Percentiles rank a stretch among this genome's conserved stretches.
Evolutionary conservation across 2,797 vertebrate species (phyloP).

Genomic region (Syngnathus acus): DNA sequence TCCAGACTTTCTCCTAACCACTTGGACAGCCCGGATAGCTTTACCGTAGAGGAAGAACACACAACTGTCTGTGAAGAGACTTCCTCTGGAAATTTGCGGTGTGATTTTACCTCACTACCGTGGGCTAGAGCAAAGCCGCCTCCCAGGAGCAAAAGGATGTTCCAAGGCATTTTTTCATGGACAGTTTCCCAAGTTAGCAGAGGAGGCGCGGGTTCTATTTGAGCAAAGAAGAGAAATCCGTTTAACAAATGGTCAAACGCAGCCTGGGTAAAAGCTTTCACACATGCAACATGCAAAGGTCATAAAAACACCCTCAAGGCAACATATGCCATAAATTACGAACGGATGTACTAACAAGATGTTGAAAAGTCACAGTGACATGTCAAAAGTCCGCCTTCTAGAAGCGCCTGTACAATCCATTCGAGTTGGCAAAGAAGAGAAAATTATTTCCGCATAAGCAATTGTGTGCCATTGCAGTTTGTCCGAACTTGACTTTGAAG

Average conservation of each 20-base stretch:
- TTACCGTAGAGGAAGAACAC: background rate
- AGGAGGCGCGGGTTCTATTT: constrained; percentile 28
- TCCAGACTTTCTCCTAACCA: constrained; percentile 79
- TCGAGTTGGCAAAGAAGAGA: constrained; percentile 12
- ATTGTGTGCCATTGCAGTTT: constrained; percentile 19
- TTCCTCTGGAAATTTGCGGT: background rate
- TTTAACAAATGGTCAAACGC: background rate
- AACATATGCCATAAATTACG: constrained; percentile 7
- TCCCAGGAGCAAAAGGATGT: constrained; percentile 78
- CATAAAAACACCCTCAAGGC: constrained; percentile 10
- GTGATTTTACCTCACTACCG: constrained; percentile 75
- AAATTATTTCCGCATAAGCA: background rate
- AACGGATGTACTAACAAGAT: background rate
- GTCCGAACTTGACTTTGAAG: constrained; percentile 71
- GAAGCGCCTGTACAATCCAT: constrained; percentile 30
- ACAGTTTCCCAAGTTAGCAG: constrained; percentile 69
- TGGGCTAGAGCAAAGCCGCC: constrained; percentile 83
- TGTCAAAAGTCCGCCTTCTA: constrained; percentile 28
- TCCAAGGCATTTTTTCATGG: constrained; percentile 81
- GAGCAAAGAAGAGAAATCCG: background rate
- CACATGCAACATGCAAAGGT: background rate
- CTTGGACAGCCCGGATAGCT: constrained; percentile 68
- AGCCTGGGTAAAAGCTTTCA: background rate
- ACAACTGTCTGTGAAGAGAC: background rate
- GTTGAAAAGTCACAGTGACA: constrained; percentile 16